These are phyloP conservation scores for Salarias fasciatus DNA, from an alignment of 2,797 vertebrate genomes.

Conservation along the genomic window DNA sequence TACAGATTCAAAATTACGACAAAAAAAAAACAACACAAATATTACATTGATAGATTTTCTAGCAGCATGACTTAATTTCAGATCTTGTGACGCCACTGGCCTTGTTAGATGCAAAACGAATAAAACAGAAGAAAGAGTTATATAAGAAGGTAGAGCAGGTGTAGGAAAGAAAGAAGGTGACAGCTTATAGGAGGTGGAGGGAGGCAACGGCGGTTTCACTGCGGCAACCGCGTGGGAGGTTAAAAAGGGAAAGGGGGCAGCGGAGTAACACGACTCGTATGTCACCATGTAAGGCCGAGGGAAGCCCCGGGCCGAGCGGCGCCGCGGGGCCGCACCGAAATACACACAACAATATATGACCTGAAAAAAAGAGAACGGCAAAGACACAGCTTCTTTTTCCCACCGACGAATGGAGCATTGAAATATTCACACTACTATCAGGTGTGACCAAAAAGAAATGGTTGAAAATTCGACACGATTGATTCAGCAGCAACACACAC, in stretches of 20 bases:
- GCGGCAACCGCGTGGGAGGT: conserved; percentile 49
- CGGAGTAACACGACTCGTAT: conserved; percentile 32
- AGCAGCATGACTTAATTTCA: conserved; percentile 76
- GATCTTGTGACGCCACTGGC: conserved; percentile 58
- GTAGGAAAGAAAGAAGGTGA: conserved; percentile 20
- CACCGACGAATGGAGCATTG: conserved; percentile 20
- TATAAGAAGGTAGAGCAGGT: conserved; percentile 30
- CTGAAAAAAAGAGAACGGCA: conserved; percentile 4
- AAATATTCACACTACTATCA: conserved; percentile 16
- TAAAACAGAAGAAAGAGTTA: conserved; percentile 25
- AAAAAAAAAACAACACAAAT: conserved; percentile 61
- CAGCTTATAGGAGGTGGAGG: conserved; percentile 35
- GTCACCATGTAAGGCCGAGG: conserved; percentile 46
- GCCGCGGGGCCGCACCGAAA: conserved; percentile 22
- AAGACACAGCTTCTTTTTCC: conserved; percentile 7
- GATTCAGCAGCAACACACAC: conserved; percentile 3
- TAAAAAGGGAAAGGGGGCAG: conserved; percentile 29
- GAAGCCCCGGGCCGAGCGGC: conserved; percentile 14
- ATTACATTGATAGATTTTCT: conserved; percentile 50
- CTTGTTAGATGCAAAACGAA: conserved; percentile 48
- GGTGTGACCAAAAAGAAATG: conserved; percentile 8
- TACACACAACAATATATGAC: conserved; percentile 8
- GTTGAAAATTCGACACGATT: conserved; percentile 8
- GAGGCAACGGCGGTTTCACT: conserved; percentile 57
- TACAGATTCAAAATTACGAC: conserved; percentile 72